phyloP scores from a whole-genome alignment of 2,888 invertebrate genomes.

The Melanostoma scalare region DNA sequence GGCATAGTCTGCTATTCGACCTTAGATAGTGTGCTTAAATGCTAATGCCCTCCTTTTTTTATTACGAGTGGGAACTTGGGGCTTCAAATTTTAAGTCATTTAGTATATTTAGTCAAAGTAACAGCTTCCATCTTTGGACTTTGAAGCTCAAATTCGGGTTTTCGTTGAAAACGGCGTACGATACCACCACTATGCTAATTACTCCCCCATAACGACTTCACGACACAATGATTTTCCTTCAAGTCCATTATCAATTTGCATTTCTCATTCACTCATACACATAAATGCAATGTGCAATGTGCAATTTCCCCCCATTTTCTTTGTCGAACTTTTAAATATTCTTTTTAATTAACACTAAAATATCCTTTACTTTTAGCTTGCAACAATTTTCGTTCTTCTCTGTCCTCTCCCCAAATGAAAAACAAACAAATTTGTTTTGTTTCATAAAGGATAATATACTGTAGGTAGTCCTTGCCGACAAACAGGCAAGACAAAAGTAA shows the following conservation, averaged over 20 bases:
- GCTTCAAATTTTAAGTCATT: too few relatives aligned
- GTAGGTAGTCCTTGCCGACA: constrained; percentile 25
- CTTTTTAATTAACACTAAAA: constrained; percentile 65
- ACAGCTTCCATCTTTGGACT: too few relatives aligned
- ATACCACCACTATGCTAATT: too few relatives aligned
- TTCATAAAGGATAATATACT: constrained; percentile 33
- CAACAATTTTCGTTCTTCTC: too few relatives aligned
- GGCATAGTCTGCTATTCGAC: too few relatives aligned
- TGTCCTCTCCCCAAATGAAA: constrained; percentile 23
- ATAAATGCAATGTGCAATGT: background rate
- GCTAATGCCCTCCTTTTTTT: too few relatives aligned
- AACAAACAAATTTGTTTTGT: constrained; percentile 41
- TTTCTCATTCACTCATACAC: background rate
- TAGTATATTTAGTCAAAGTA: too few relatives aligned
- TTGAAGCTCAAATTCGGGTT: too few relatives aligned
- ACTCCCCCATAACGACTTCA: background rate
- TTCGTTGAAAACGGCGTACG: too few relatives aligned
- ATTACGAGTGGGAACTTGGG: too few relatives aligned
- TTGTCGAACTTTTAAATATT: constrained; percentile 42
- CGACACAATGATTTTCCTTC: background rate
- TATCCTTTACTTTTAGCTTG: constrained; percentile 27
- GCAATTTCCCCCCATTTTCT: background rate
- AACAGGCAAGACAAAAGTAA: background rate
- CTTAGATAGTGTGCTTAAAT: too few relatives aligned
- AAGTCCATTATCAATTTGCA: constrained; percentile 10